These are phyloP conservation scores for Percina caprodes DNA, from an alignment of 2,113 vertebrate genomes.

Conservation along the genomic window DNA sequence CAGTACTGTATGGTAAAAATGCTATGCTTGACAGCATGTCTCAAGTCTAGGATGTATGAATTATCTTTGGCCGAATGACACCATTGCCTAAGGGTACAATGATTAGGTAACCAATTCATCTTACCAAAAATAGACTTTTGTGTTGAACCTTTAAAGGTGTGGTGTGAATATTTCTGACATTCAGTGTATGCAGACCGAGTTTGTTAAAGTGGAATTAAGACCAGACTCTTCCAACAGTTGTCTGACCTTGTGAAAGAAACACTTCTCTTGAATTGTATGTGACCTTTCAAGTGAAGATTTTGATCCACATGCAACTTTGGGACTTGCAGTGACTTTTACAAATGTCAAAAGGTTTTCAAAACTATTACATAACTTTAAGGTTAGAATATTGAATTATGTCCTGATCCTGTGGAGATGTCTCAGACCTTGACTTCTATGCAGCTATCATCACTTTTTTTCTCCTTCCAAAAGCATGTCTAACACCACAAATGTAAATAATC, in stretches of 20 bases:
- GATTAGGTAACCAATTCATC: constrained; percentile 39
- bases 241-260: background rate
- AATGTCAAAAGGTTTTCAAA: constrained; percentile 45
- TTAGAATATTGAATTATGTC: constrained; percentile 17
- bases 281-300: constrained; percentile 41
- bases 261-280: constrained; percentile 9
- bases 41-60: constrained; percentile 56
- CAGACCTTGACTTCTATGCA: constrained; percentile 9
- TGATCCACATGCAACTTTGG: constrained; percentile 6
- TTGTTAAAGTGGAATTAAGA: background rate
- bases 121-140: constrained; percentile 63
- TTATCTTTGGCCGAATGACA: constrained; percentile 33
- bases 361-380: constrained; percentile 1
- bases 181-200: background rate
- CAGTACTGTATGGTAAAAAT: constrained; percentile 52
- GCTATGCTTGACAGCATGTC: constrained; percentile 48
- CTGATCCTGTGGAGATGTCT: background rate
- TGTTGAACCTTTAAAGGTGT: constrained; percentile 40
- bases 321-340: constrained; percentile 38
- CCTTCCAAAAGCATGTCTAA: background rate
- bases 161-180: background rate
- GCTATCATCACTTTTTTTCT: constrained; percentile 5
- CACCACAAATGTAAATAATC: constrained; percentile 24
- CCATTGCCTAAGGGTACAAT: background rate
- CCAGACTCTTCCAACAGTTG: background rate